Evolutionary conservation across 1,140 invertebrate genomes (phyloP), one percentile per base, ranked within the genome.

Genomic region (Scaptomyza pallida): DNA sequence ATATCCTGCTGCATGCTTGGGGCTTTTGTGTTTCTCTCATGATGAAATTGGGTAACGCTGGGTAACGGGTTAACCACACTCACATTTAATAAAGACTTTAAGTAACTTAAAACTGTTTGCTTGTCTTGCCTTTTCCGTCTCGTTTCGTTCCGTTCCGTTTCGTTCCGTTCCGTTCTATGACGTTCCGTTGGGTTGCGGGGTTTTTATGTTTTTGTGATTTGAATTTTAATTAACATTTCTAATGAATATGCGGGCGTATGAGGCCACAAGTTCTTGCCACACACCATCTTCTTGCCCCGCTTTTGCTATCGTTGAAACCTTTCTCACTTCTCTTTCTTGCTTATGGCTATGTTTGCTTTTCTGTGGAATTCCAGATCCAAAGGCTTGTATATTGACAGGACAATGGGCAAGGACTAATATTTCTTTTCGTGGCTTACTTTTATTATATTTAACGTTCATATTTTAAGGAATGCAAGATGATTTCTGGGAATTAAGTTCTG

Each of bases 41-140:
- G 60, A 61, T 12, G 13, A 54, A 62, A 41, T 57, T 71, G 52
- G 52, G 57, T 33, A 54, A 23, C 30, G n/a, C 21, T 21, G 8
- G 35, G 23, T 59, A 83, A 75, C 64, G 82, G 78, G 78, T 88
- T 88, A 89, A 88, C 83, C 83, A 76, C 83, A 78, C 78, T 76
- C 67, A 82, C 75, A 89, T 81, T 88, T 89, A 88, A 88, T 88
- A 88, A 88, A 82, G 75, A 82, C 81, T 88, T 88, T 82, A 88
- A 88, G 83, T 82, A 82, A 88, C 78, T 88, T 88, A 75, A 88
- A 88, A 88, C 76, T 78, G 75, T 88, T 88, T 88, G 78, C 73
- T 78, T 82, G 75, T 88, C 78, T 82, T 69, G 5, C 23, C 23
- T 5, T 75, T n/a, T 26, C 5, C 70, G 52, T 60, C 54, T 19